Base-by-base conservation (phyloP, 2,797 vertebrate species). In the Ctenosaura bakeri region DNA sequence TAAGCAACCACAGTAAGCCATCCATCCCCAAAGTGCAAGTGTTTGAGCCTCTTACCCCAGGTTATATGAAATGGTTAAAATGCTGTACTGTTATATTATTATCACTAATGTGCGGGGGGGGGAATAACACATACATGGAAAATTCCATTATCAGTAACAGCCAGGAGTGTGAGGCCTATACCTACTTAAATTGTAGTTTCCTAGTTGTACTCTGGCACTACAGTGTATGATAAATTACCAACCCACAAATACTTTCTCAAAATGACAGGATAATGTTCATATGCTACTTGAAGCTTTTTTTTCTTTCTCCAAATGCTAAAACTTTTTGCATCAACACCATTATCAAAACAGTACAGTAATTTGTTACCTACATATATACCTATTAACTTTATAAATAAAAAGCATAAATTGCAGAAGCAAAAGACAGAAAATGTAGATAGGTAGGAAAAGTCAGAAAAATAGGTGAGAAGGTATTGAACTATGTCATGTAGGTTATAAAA, bases 161-260 rank as follows among this genome's bases (percentile, higher is more conserved):
- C 22, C 77, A 74, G 24, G 14, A n/a, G 66, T 64, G n/a, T 35
- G 54, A 81, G 0, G n/a, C 50, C 22, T 59, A 18, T 80, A 29
- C 64, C 24, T 13, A 20, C 32, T 76, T 85, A 71, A 38, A 54
- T 81, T 73, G 76, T 81, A 56, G 77, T 80, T 91, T 91, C 83
- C 83, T 64, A 85, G 56, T 81, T 91, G 54, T 74, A 26, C 73
- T 82, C 20, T 71, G 81, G 59, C 14, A 24, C 56, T 32, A 13
- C 24, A 32, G 52, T 78, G 35, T 78, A 56, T 35, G 26, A 66
- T 91, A 46, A 46, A 89, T 76, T 22, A 71, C 42, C 64, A 52
- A 26, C n/a, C 54, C 26, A 26, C 78, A 59, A 14, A 7, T 6
- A 16, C 35, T 8, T 59, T 88, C 50, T 86, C 66, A 46, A 29